Evolutionary conservation across 2,888 invertebrate species (phyloP), one percentile per base, ranked within the genome.

Genomic region (Heliconius aoede): DNA sequence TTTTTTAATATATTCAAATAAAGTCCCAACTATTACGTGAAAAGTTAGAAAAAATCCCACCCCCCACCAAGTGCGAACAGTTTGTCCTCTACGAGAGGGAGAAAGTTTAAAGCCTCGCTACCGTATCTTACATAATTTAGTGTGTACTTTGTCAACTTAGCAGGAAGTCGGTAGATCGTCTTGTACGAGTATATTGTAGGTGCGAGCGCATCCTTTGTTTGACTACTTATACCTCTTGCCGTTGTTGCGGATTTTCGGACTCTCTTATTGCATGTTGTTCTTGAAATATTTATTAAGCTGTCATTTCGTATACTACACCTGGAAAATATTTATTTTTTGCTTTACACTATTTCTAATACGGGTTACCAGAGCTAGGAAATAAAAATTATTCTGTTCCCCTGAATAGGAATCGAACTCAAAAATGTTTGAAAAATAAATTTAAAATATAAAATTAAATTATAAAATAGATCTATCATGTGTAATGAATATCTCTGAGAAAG

Each of bases 41-140:
- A 61, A 76, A 58, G 40, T 73, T 68, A 18, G 73, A 69, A 75
- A 68, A 78, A 72, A 65, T 73, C 64, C 32, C 58, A 64, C 40
- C 71, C 76, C 64, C 32, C 58, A 64, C 40, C 60, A 61, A 72
- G 24, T 65, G 60, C 69, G 78, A 72, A 58, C 71, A 74, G 74
- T 76, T 71, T 73, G 78, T 76, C 62, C 73, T 78, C 58, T 36
- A 62, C 46, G 30, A 67, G 67, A 72, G 78, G 77, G 78, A n/a
- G 68, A 40, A 81, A 82, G 78, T 81, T 80, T 82, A 82, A 83
- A 82, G 78, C 78, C 82, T 80, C 79, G 78, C 73, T 71, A 78
- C 71, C 82, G 82, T 81, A 81, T 81, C 80, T 80, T 80, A 80
- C 81, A 82, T 83, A 82, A 82, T 81, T 82, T 83, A 78, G 77